A percentile compares a stretch with the other conserved stretches of the same genome.
Evolutionary conservation across 1,140 invertebrate species (phyloP).

Genomic region (Lordiphosa collinella): DNA sequence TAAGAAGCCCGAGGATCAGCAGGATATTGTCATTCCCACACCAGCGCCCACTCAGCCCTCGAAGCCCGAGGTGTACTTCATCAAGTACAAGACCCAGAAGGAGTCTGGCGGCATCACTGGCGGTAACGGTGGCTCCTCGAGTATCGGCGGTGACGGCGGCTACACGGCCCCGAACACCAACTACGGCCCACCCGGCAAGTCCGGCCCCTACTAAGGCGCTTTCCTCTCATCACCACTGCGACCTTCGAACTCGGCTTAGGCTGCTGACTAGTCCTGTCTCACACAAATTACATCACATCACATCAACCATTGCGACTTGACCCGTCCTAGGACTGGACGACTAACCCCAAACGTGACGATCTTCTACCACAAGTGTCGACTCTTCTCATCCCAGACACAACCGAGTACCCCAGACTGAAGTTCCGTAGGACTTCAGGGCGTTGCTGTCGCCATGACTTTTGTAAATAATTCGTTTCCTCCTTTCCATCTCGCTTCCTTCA

Average conservation of each 20-base stretch:
- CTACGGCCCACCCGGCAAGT: conserved; percentile 84
- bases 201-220: conserved; percentile 72
- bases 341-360: conserved; percentile 25
- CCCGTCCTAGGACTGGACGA: conserved; percentile 26
- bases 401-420: background rate
- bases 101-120: conserved; percentile 79
- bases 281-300: conserved; percentile 45
- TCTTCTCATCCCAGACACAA: conserved; percentile 6
- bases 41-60: conserved; percentile 88
- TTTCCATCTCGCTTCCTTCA: conserved; percentile 30
- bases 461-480: conserved; percentile 62
- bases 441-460: conserved; percentile 55
- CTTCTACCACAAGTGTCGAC: conserved; percentile 14
- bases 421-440: conserved; percentile 15
- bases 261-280: conserved; percentile 78
- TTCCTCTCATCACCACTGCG: conserved; percentile 9
- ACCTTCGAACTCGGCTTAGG: conserved; percentile 67
- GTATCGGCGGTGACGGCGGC: conserved; percentile 74
- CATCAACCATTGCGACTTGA: conserved; percentile 27
- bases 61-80: conserved; percentile 93
- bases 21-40: conserved; percentile 87
- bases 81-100: conserved; percentile 91
- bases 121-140: conserved; percentile 49
- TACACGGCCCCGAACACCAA: conserved; percentile 81
- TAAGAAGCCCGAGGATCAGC: conserved; percentile 90